phyloP scores from a whole-genome alignment of 2,797 vertebrate genomes.

The Varecia variegata region DNA sequence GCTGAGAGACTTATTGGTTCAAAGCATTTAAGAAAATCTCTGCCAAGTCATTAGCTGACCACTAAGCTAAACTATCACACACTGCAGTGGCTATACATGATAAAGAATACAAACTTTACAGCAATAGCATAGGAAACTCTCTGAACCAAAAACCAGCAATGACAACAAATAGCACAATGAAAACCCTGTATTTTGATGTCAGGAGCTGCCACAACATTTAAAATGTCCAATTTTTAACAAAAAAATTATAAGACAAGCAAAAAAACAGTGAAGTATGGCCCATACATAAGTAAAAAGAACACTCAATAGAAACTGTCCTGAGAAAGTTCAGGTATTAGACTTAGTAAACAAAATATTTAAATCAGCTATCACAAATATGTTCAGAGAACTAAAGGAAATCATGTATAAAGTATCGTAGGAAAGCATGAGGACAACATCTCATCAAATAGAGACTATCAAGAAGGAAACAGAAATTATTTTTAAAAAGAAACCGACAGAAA shows the following conservation, averaged over 20 bases:
- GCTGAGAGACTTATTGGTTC: neutral
- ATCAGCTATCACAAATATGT: neutral
- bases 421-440: neutral
- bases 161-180: neutral
- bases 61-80: neutral
- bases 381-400: neutral
- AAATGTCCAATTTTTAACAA: neutral
- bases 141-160: neutral
- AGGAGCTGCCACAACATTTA: neutral
- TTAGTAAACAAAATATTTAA: neutral
- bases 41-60: neutral
- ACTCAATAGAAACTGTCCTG: neutral
- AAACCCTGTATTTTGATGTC: neutral
- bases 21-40: neutral
- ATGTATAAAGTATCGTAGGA: neutral
- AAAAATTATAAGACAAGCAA: neutral
- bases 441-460: neutral
- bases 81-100: neutral
- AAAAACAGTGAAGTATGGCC: neutral
- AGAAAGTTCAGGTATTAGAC: neutral
- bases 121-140: neutral
- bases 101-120: neutral
- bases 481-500: neutral
- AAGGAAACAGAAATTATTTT: neutral
- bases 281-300: neutral